A percentile compares a stretch with the other conserved stretches of the same genome.
These are phyloP conservation scores for Drosophila takahashii DNA, from an alignment of 1,140 invertebrate species.

Conservation along the genomic window DNA sequence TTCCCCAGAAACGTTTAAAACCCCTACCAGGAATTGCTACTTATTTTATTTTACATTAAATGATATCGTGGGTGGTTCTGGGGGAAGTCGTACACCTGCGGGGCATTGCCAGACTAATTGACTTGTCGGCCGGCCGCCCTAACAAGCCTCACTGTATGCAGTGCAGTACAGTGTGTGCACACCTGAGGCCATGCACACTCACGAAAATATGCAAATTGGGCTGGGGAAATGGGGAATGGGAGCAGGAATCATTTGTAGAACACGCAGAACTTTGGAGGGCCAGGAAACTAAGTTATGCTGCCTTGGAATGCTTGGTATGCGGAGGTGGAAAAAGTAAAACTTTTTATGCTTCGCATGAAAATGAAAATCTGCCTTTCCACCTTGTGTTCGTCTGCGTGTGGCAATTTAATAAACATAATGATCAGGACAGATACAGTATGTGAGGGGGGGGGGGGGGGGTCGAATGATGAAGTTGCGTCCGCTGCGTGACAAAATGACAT, in stretches of 20 bases:
- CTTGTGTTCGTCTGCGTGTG: conserved; percentile 35
- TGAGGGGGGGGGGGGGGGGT: not conserved
- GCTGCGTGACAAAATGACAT: conserved; percentile 81
- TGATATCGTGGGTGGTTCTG: not conserved
- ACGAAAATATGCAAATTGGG: conserved; percentile 61
- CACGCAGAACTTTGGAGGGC: conserved; percentile 15
- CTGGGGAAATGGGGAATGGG: conserved; percentile 10
- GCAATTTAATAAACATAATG: conserved; percentile 76
- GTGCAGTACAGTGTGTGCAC: conserved; percentile 2
- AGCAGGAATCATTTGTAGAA: conserved; percentile 29
- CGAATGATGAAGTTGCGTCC: conserved; percentile 52
- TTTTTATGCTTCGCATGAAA: conserved; percentile 17
- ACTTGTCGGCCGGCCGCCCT: conserved; percentile 35
- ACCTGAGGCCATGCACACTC: conserved; percentile 32
- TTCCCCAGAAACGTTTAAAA: conserved; percentile 21
- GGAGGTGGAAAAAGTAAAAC: conserved; percentile 17
- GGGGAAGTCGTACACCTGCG: conserved; percentile 1
- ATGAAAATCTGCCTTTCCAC: conserved; percentile 23
- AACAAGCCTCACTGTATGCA: conserved; percentile 25
- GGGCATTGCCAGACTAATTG: conserved; percentile 47
- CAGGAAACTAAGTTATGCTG: conserved; percentile 17
- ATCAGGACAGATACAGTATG: conserved; percentile 37
- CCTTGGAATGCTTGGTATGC: conserved; percentile 22
- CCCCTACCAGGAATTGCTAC: conserved; percentile 8
- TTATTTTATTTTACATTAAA: conserved; percentile 18